Conservation (phyloP, 2,113 vertebrate genomes). For the Ceyx margarethae region DNA sequence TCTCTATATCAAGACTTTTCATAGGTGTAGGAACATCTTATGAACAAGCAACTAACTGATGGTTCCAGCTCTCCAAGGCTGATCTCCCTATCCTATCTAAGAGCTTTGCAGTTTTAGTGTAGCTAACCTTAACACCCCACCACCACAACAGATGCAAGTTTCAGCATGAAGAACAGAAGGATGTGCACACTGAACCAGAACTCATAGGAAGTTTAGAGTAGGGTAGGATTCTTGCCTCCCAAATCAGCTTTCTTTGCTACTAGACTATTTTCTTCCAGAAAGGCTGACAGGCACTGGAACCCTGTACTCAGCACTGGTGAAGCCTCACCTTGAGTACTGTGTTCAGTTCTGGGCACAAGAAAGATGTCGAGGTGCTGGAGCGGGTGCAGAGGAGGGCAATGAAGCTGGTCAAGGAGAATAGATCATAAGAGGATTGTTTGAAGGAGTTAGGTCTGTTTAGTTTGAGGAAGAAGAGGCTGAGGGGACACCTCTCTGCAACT, state of each 20-base stretch:
- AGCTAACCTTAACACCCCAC: background rate
- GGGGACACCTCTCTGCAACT: too few species aligned
- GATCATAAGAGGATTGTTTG: too few species aligned
- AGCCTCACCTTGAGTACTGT: too few species aligned
- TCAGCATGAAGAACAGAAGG: background rate
- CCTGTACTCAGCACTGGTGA: too few species aligned
- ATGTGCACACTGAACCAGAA: background rate
- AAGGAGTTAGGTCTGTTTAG: too few species aligned
- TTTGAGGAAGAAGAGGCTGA: too few species aligned
- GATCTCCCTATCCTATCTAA: background rate
- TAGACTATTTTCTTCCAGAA: too few species aligned
- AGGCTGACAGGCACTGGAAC: too few species aligned
- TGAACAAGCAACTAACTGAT: background rate
- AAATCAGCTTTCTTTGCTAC: background rate
- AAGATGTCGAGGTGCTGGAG: too few species aligned
- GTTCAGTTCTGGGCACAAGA: too few species aligned
- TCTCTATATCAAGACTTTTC: background rate
- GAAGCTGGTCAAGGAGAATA: too few species aligned
- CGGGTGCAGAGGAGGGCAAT: too few species aligned
- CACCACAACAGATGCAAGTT: background rate
- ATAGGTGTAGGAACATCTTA: background rate
- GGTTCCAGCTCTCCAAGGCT: background rate
- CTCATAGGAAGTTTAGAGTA: background rate
- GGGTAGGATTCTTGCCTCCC: background rate
- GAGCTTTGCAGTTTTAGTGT: background rate